Percentiles rank a stretch among this genome's conserved stretches.
phyloP scores from a whole-genome alignment of 2,797 vertebrate species.

The Muscicapa striata region DNA sequence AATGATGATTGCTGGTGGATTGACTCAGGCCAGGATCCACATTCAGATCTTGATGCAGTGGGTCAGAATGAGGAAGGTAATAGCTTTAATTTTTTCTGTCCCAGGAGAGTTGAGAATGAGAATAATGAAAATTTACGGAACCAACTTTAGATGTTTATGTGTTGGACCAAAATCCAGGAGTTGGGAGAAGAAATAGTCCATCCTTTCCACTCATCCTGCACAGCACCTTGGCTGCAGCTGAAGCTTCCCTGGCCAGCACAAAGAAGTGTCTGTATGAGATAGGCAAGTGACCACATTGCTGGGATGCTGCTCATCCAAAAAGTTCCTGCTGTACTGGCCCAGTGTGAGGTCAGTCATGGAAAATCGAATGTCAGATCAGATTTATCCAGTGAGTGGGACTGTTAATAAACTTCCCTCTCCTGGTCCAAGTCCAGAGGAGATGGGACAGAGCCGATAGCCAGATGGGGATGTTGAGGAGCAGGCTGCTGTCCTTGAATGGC shows the following conservation, averaged over 20 bases:
- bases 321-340: neutral
- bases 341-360: neutral
- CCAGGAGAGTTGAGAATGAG: neutral
- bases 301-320: neutral
- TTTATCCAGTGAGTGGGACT: neutral
- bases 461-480: neutral
- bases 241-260: neutral
- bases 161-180: neutral
- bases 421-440: conserved; percentile 26
- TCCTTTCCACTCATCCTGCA: neutral
- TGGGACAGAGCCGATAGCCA: conserved; percentile 17
- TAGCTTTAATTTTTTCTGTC: neutral
- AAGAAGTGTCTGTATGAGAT: neutral
- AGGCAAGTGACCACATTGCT: neutral
- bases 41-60: neutral
- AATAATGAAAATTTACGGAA: neutral
- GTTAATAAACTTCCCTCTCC: conserved; percentile 35
- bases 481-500: conserved; percentile 12
- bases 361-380: conserved; percentile 31
- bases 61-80: neutral
- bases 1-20: neutral
- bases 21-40: neutral
- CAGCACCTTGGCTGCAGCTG: neutral
- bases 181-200: neutral
- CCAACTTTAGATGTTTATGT: neutral